A percentile compares a stretch with the other conserved stretches of the same genome.
These are phyloP conservation scores for Drosophila percnosoma DNA, from an alignment of 2,888 invertebrate genomes.

Conservation along the genomic window DNA sequence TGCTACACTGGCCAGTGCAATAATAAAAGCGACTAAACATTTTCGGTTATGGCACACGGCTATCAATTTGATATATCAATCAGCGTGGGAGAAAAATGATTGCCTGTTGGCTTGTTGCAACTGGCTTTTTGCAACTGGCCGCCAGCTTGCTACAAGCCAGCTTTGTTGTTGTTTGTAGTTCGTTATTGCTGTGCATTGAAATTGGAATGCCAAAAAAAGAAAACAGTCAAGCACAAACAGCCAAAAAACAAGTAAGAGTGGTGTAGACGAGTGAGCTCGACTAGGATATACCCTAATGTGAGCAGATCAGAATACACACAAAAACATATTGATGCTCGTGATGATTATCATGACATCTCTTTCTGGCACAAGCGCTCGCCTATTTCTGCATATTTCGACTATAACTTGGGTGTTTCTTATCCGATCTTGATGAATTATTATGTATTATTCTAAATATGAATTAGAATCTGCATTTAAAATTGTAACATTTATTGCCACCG, in stretches of 20 bases:
- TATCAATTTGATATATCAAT: constrained; percentile 78
- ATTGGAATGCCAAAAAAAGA: constrained; percentile 23
- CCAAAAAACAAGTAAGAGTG: neutral
- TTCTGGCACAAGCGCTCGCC: neutral
- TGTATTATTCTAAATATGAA: too few species aligned
- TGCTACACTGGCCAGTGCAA: constrained; percentile 14
- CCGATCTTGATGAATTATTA: too few species aligned
- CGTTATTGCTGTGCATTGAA: constrained; percentile 50
- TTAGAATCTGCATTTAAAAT: too few species aligned
- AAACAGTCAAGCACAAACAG: neutral
- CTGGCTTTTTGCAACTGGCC: neutral
- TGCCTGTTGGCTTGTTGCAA: constrained; percentile 35
- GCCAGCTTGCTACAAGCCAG: neutral
- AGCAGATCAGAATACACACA: too few species aligned
- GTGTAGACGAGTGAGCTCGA: too few species aligned
- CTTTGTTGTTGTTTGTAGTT: constrained; percentile 47
- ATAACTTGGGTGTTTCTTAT: too few species aligned
- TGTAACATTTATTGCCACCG: too few species aligned
- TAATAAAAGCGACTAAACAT: constrained; percentile 50
- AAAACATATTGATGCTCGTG: too few species aligned
- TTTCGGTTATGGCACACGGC: constrained; percentile 54
- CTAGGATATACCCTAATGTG: too few species aligned
- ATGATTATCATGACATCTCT: neutral
- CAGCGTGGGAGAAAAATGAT: constrained; percentile 60
- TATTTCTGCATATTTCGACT: neutral